Conservation (phyloP, 2,888 invertebrate genomes). For the Cinara cedri region DNA sequence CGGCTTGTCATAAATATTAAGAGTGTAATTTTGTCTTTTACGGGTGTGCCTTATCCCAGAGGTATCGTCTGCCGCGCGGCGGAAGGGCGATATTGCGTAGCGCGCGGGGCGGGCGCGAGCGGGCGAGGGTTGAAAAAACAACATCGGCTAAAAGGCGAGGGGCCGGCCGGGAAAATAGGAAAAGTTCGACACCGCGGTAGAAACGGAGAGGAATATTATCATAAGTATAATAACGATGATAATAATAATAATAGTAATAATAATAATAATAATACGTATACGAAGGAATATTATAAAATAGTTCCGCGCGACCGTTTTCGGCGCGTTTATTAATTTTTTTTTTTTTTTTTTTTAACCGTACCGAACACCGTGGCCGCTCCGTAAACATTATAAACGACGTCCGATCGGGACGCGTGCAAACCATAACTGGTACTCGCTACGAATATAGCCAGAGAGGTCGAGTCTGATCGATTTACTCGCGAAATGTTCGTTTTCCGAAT, state of each 20-base stretch:
- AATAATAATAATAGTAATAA: too few species aligned
- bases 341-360: constrained; percentile 3
- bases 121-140: not conserved
- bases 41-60: constrained; percentile 57
- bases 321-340: constrained; percentile 51
- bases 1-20: constrained; percentile 57
- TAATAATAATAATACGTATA: too few species aligned
- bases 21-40: constrained; percentile 57
- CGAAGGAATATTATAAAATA: not conserved
- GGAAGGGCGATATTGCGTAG: not conserved
- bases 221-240: too few species aligned
- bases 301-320: not conserved
- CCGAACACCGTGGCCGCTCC: too few species aligned
- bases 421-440: too few species aligned
- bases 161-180: constrained; percentile 18
- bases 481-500: too few species aligned
- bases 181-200: constrained; percentile 24
- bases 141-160: not conserved
- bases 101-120: not conserved
- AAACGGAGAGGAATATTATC: too few species aligned
- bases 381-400: too few species aligned
- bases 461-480: too few species aligned
- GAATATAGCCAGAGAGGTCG: too few species aligned
- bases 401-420: too few species aligned
- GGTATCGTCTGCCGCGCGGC: constrained; percentile 47